Percentiles rank a stretch among this genome's conserved stretches.
These are phyloP conservation scores for Tuberolachnus salignus DNA, from an alignment of 2,888 invertebrate species.

Conservation along the genomic window DNA sequence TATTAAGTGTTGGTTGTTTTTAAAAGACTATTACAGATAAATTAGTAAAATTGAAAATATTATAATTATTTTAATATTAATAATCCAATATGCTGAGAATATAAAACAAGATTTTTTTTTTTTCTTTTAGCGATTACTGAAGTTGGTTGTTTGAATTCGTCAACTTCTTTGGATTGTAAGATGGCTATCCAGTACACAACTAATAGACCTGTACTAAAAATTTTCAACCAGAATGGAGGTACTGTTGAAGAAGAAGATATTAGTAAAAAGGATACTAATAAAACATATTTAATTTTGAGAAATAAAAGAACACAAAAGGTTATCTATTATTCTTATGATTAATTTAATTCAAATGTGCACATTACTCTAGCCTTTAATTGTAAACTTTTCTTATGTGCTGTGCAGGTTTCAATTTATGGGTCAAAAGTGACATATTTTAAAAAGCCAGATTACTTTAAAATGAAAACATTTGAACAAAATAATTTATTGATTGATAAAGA, in stretches of 20 bases:
- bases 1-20: too few species aligned
- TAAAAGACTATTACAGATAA: too few species aligned
- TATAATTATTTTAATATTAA: too few species aligned
- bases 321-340: background rate
- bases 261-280: background rate
- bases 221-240: conserved; percentile 22
- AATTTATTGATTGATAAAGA: background rate
- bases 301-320: conserved; percentile 47
- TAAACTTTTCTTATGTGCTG: background rate
- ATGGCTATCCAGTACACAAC: conserved; percentile 17
- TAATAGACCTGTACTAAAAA: conserved; percentile 40
- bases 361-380: background rate
- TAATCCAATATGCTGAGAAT: background rate
- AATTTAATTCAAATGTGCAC: background rate
- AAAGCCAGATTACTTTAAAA: conserved; percentile 43
- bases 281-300: conserved; percentile 41
- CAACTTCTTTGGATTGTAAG: conserved; percentile 14
- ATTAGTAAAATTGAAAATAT: too few species aligned
- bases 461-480: conserved; percentile 16
- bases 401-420: conserved; percentile 32
- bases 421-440: conserved; percentile 30
- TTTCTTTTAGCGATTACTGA: conserved; percentile 36
- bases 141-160: conserved; percentile 32
- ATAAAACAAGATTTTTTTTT: background rate
- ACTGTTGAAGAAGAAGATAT: conserved; percentile 49